Evolutionary conservation across 2,888 invertebrate genomes (phyloP).

Genomic region (Melanargia galathea): DNA sequence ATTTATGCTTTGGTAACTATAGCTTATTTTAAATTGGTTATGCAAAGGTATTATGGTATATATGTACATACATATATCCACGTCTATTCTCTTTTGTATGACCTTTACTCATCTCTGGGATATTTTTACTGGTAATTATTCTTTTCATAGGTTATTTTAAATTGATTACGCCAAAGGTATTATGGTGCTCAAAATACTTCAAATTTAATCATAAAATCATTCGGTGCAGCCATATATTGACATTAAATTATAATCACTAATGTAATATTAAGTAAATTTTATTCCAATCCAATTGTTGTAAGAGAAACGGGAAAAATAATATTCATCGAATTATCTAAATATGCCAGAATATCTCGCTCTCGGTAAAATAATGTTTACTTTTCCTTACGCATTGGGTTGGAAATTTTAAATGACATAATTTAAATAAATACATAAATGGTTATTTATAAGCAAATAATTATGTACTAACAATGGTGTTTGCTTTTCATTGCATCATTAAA

Average conservation of each 20-base stretch:
- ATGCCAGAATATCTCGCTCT: too few relatives aligned
- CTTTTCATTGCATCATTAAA: slow-evolving; percentile 4
- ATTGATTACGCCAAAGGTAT: neutral
- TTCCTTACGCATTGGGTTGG: neutral
- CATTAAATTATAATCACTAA: neutral
- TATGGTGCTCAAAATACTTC: slow-evolving; percentile 16
- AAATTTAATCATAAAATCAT: slow-evolving; percentile 5
- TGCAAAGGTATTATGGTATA: too few relatives aligned
- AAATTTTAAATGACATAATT: neutral
- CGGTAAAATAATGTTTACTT: neutral
- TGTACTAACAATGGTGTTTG: slow-evolving; percentile 16
- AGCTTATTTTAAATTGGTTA: too few relatives aligned
- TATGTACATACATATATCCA: too few relatives aligned
- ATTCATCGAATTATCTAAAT: too few relatives aligned
- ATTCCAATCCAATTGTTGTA: neutral
- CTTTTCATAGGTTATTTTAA: neutral
- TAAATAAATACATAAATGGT: neutral
- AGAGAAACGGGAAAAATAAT: too few relatives aligned
- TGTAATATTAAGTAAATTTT: neutral
- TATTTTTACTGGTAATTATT: too few relatives aligned
- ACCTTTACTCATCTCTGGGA: too few relatives aligned
- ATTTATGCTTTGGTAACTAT: too few relatives aligned
- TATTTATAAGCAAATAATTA: neutral
- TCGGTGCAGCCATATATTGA: slow-evolving; percentile 7
- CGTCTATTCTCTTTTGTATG: too few relatives aligned